These are phyloP conservation scores for Brachyistius frenatus DNA, from an alignment of 2,113 vertebrate species.

Conservation along the genomic window DNA sequence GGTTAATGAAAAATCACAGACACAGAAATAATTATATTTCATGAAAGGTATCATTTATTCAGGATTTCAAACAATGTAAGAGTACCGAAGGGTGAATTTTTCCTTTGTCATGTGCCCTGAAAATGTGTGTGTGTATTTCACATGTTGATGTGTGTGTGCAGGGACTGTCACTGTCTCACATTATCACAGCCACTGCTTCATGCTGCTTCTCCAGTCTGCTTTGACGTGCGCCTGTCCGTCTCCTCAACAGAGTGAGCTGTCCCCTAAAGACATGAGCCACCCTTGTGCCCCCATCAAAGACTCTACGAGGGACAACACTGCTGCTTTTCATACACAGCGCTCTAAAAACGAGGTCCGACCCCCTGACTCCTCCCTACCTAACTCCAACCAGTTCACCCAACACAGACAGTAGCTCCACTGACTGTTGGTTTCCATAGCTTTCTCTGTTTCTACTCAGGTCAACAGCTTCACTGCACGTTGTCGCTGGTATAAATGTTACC, in stretches of 20 bases:
- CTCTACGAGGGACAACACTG: conserved; percentile 85
- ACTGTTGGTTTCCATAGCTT: conserved; percentile 51
- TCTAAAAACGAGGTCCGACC: conserved; percentile 89
- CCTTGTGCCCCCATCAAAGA: conserved; percentile 88
- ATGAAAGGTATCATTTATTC: neutral
- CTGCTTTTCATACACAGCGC: conserved; percentile 86
- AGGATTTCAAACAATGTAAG: conserved; percentile 3
- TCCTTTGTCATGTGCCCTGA: conserved; percentile 6
- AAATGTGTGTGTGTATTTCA: neutral
- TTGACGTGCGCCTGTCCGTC: conserved; percentile 81
- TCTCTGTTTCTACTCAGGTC: conserved; percentile 53
- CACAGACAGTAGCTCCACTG: conserved; percentile 49
- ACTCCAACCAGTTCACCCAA: conserved; percentile 20
- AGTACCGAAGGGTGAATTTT: neutral
- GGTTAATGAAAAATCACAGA: conserved; percentile 14
- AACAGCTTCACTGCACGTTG: conserved; percentile 69
- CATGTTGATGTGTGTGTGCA: conserved; percentile 25
- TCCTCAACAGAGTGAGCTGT: conserved; percentile 88
- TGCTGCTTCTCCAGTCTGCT: conserved; percentile 74
- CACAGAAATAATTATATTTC: neutral
- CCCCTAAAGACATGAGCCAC: conserved; percentile 88
- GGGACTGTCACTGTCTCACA: conserved; percentile 57
- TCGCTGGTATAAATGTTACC: conserved; percentile 72
- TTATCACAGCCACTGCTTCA: conserved; percentile 66
- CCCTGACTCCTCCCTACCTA: conserved; percentile 37